Evolutionary conservation across 1,140 invertebrate species (phyloP).

Genomic region (Sipha flava): DNA sequence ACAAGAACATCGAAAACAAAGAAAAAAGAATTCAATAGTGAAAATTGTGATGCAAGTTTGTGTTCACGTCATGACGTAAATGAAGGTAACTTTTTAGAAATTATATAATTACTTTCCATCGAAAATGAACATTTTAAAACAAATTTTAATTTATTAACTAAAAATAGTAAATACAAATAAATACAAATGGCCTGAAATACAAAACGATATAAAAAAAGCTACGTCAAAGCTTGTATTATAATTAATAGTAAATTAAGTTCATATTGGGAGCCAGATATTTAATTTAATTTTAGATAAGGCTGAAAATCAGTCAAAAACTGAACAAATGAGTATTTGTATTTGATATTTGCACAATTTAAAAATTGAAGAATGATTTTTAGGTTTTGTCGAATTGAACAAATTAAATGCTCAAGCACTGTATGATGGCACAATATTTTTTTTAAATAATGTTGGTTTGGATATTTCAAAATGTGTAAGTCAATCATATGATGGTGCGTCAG

Average conservation of each 20-base stretch:
- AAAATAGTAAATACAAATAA: no score
- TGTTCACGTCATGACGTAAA: no score
- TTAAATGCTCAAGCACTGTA: neutral
- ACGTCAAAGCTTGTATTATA: neutral
- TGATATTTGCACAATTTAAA: neutral
- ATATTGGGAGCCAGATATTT: neutral
- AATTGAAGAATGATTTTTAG: neutral
- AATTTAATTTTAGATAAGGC: neutral
- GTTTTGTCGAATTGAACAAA: neutral
- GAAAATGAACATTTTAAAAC: no score
- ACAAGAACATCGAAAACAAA: no score
- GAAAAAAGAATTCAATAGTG: neutral
- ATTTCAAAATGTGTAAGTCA: neutral
- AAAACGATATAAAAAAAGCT: slow-evolving; percentile 1
- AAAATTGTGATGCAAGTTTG: no score
- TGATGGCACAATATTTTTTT: neutral
- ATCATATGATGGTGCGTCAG: neutral
- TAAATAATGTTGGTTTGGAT: neutral
- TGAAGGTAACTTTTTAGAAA: no score
- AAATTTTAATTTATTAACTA: no score
- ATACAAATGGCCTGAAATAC: neutral
- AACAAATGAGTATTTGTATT: neutral
- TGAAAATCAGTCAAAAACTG: neutral
- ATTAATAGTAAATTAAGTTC: neutral
- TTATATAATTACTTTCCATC: no score